Conservation (phyloP, 2,888 invertebrate genomes). For the Margaritifera margaritifera region DNA sequence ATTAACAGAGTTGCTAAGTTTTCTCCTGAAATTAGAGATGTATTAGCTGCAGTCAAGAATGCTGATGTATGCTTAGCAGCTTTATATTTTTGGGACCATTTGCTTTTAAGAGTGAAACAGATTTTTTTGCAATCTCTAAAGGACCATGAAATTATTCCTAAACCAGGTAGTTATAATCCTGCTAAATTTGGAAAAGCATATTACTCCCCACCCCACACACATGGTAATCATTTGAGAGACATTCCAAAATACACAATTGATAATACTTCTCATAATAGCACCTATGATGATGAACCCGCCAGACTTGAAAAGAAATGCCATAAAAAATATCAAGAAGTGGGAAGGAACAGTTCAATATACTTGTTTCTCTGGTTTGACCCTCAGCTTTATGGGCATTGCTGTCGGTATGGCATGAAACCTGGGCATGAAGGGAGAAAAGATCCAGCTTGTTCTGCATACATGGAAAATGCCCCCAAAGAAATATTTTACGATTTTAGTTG, state of each 20-base stretch:
- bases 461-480: conserved; percentile 11
- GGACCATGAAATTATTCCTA: too few species aligned
- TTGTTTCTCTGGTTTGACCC: conserved; percentile 9
- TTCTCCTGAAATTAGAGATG: too few species aligned
- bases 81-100: background rate
- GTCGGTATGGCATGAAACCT: conserved; percentile 2
- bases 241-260: background rate
- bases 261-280: background rate
- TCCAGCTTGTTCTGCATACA: conserved; percentile 8
- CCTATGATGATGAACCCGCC: background rate
- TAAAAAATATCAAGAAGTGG: background rate
- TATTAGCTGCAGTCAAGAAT: too few species aligned
- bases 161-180: background rate
- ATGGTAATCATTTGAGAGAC: background rate
- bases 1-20: too few species aligned
- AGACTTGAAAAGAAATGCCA: background rate
- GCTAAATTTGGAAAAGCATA: conserved; percentile 1
- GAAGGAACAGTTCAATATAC: background rate
- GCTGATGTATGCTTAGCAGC: too few species aligned
- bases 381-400: conserved; percentile 9
- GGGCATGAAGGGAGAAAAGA: background rate
- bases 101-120: conserved; percentile 1
- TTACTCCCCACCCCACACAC: background rate
- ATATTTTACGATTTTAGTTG: too few species aligned
- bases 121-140: too few species aligned